Evolutionary conservation across 1,140 invertebrate genomes (phyloP).

Genomic region (Tetranychus cinnabarinus): DNA sequence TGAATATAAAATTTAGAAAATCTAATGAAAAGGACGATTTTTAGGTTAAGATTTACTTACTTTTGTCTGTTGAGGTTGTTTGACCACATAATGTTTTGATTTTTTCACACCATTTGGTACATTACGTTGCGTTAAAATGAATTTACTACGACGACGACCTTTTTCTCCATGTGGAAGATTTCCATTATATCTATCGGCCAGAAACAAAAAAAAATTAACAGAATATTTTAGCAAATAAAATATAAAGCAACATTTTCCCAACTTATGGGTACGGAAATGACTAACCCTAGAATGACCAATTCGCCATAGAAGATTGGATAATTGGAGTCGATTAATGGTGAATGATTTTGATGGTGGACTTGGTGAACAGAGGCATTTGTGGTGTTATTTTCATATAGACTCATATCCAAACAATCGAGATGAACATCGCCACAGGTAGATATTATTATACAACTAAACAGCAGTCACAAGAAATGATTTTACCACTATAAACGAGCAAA

Average conservation of each 20-base stretch:
- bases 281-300: conserved; percentile 75
- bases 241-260: background rate
- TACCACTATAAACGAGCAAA: too few species aligned
- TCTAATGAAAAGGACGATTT: background rate
- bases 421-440: background rate
- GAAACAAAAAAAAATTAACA: conserved; percentile 1
- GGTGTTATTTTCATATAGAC: background rate
- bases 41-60: conserved; percentile 14
- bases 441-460: background rate
- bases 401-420: background rate
- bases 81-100: conserved; percentile 81
- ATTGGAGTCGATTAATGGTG: background rate
- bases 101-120: conserved; percentile 75
- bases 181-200: conserved; percentile 61
- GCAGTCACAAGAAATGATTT: too few species aligned
- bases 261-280: conserved; percentile 12
- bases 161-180: conserved; percentile 72
- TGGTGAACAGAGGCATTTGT: background rate
- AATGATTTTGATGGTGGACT: background rate
- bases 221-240: background rate
- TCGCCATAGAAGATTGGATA: conserved; percentile 46
- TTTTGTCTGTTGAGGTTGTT: conserved; percentile 41
- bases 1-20: background rate
- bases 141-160: conserved; percentile 74
- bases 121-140: conserved; percentile 58